phyloP scores from a whole-genome alignment of 2,113 vertebrate genomes.

The Ceratotherium simum region DNA sequence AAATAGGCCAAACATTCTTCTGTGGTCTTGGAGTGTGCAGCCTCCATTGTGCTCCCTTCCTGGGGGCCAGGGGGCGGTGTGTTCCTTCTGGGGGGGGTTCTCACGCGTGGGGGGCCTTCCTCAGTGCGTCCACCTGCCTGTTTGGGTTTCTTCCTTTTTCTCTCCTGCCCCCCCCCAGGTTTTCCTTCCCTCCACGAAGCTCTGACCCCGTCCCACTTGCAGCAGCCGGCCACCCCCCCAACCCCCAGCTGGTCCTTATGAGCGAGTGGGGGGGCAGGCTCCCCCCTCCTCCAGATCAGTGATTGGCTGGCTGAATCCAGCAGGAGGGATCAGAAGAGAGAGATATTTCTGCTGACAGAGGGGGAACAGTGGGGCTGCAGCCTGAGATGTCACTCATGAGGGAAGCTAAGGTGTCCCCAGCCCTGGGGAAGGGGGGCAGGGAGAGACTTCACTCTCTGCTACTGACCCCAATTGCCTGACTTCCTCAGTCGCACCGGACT shows the following conservation, averaged over 20 bases:
- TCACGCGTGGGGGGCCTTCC: conserved; percentile 62
- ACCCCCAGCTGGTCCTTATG: conserved; percentile 85
- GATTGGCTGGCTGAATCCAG: conserved; percentile 80
- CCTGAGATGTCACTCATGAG: conserved; percentile 86
- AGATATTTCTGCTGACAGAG: conserved; percentile 88
- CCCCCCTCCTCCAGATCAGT: conserved; percentile 75
- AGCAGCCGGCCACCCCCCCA: conserved; percentile 81
- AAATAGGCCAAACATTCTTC: conserved; percentile 92
- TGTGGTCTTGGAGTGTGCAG: conserved; percentile 88
- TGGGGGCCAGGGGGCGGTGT: conserved; percentile 73
- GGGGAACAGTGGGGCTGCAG: conserved; percentile 83
- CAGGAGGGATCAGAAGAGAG: conserved; percentile 83
- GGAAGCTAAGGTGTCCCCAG: conserved; percentile 75
- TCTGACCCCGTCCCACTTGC: conserved; percentile 82
- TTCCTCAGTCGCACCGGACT: conserved; percentile 29
- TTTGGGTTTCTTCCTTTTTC: conserved; percentile 69
- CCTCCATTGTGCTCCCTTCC: conserved; percentile 90
- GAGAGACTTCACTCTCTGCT: conserved; percentile 28
- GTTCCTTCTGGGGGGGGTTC: conserved; percentile 62
- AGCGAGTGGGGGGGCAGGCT: conserved; percentile 77
- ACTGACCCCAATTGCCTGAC: neutral
- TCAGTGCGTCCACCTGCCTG: conserved; percentile 72
- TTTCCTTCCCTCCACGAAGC: conserved; percentile 63
- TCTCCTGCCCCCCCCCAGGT: conserved; percentile 65
- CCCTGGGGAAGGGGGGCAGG: conserved; percentile 46